Percentiles rank a stretch among this genome's conserved stretches.
Evolutionary conservation across 2,888 invertebrate species (phyloP).

Genomic region (Syrista parreyssii): DNA sequence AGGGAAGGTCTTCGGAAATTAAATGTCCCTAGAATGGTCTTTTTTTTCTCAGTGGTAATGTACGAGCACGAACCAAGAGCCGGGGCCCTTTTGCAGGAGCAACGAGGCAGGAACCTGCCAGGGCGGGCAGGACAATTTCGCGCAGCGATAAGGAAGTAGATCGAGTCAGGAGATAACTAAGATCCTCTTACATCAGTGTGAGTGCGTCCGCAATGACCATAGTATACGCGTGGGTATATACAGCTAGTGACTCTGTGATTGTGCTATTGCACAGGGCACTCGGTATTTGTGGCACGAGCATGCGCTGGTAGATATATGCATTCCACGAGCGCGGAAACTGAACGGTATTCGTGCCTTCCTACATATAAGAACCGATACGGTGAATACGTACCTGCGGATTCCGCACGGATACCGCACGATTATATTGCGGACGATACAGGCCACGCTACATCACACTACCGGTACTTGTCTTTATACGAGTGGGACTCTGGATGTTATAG

Average conservation of each 20-base stretch:
- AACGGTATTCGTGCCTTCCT: constrained; percentile 25
- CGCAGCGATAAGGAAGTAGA: constrained; percentile 62
- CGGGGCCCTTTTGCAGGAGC: constrained; percentile 33
- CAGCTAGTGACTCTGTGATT: background rate
- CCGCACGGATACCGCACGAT: background rate
- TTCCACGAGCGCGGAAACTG: constrained; percentile 30
- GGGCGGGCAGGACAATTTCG: constrained; percentile 60
- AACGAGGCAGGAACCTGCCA: constrained; percentile 60
- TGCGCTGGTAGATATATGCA: constrained; percentile 24
- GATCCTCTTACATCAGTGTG: background rate
- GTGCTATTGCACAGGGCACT: background rate
- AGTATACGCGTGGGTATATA: background rate
- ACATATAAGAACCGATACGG: constrained; percentile 15
- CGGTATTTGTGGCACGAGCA: constrained; percentile 3
- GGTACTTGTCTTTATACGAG: background rate
- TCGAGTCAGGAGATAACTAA: constrained; percentile 51
- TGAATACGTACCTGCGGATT: constrained; percentile 4
- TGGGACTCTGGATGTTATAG: background rate
- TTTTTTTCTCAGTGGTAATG: constrained; percentile 60
- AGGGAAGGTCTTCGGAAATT: constrained; percentile 66
- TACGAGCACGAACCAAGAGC: constrained; percentile 46
- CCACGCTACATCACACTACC: background rate
- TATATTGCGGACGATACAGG: background rate
- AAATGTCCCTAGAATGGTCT: constrained; percentile 63
- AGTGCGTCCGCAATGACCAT: background rate